Base-by-base conservation (phyloP, 2,888 invertebrate genomes). In the Drosophila robusta region DNA sequence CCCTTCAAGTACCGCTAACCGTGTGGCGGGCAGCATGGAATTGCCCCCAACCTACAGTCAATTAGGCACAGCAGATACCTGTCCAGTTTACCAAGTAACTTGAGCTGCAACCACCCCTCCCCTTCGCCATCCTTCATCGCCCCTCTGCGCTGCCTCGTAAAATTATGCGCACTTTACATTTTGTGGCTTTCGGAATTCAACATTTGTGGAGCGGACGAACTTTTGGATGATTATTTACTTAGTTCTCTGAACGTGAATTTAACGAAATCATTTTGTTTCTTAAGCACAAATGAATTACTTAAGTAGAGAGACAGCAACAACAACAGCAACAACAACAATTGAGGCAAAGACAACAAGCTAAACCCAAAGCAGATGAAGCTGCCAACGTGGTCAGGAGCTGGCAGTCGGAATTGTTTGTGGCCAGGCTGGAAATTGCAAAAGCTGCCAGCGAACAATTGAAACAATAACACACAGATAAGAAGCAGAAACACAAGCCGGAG, bases 91-190 rank as follows among this genome's bases (percentile, higher is more conserved):
- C 29, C 36, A 62, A 62, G 49, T 57, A 16, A 16, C 46, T 64
- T 52, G 32, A 45, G 54, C 34, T 26, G 38, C 22, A 16, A 6
- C 50, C 16, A 8, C 22, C 12, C 14, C 49, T 18, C 2, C 38
- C 0, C 29, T 0, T 8, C 29, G 3, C 22, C 4, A 1, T 22
- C 4, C 22, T 22, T 7, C n/a, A 8, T 16, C 14, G 6, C 4
- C 6, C 16, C 12, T n/a, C 4, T 2, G n/a, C 14, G 41, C 18
- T 70, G 65, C 44, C 60, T 55, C 67, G 44, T 71, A 62, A 85
- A 84, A 87, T 87, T 87, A 84, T 87, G 83, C 87, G 74, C 78
- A 81, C 76, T 85, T 83, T 85, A 78, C 82, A 81, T 87, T 84
- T 85, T 87, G 87, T 50, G 88, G 83, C 74, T 87, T 83, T 85